A percentile compares a stretch with the other conserved stretches of the same genome.
These are phyloP conservation scores for Gallinago media DNA, from an alignment of 2,113 vertebrate species.

Conservation along the genomic window DNA sequence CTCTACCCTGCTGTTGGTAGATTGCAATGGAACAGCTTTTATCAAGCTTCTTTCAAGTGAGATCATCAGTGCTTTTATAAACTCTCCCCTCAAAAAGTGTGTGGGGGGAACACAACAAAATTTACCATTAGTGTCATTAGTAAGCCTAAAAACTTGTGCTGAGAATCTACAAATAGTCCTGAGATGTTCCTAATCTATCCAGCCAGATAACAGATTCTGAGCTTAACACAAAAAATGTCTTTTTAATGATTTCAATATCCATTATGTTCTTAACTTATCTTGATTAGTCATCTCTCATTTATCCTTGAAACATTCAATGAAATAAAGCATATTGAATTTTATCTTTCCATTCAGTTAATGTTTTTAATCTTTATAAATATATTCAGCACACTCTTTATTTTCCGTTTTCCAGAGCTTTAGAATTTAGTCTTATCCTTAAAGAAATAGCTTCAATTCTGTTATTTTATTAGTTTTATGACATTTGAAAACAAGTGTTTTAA, in stretches of 20 bases:
- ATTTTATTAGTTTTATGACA: constrained; percentile 16
- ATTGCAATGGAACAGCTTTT: neutral
- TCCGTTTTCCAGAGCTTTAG: neutral
- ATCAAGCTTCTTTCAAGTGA: neutral
- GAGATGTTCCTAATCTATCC: neutral
- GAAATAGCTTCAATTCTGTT: neutral
- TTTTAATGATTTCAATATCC: neutral
- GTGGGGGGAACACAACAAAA: neutral
- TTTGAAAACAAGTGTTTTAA: constrained; percentile 52
- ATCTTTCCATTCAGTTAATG: neutral
- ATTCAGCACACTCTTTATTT: neutral
- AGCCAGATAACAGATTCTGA: neutral
- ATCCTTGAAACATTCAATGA: neutral
- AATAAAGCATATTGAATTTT: neutral
- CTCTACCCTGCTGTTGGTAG: neutral
- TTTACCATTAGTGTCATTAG: neutral
- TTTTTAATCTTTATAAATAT: neutral
- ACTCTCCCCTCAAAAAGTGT: neutral
- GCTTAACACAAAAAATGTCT: neutral
- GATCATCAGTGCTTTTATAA: neutral
- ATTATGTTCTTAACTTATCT: neutral
- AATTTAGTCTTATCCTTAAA: constrained; percentile 3
- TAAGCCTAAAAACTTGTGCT: neutral
- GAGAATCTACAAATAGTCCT: neutral
- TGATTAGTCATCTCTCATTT: neutral